These are phyloP conservation scores for Drosophila baimaii DNA, from an alignment of 1,140 invertebrate genomes.

Conservation along the genomic window DNA sequence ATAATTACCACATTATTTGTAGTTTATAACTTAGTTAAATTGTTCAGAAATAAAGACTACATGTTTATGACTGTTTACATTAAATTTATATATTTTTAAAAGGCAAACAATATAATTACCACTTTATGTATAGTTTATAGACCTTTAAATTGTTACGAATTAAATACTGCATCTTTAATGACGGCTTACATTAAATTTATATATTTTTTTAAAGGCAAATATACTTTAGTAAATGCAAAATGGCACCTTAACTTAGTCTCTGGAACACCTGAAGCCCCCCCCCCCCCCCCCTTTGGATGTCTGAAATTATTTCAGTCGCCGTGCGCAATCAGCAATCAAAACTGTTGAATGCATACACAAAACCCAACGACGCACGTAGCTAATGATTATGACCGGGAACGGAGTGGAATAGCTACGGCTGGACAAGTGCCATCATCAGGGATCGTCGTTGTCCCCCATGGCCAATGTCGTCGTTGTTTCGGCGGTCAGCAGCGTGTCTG, in stretches of 20 bases:
- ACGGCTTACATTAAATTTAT: too few species aligned
- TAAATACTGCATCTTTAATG: neutral
- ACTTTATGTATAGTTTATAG: too few species aligned
- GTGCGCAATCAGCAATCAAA: conserved; percentile 64
- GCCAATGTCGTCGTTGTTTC: conserved; percentile 13
- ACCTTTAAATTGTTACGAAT: too few species aligned
- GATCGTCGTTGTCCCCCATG: conserved; percentile 14
- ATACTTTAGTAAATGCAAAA: neutral
- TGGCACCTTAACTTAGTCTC: too few species aligned
- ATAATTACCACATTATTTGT: too few species aligned
- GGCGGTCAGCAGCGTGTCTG: conserved; percentile 45
- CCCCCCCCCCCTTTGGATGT: neutral
- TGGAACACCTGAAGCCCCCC: neutral
- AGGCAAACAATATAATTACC: too few species aligned
- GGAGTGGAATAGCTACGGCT: conserved; percentile 51
- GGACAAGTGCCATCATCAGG: conserved; percentile 51
- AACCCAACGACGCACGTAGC: conserved; percentile 64
- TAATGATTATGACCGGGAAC: conserved; percentile 67
- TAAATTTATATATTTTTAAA: neutral
- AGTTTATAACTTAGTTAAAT: too few species aligned
- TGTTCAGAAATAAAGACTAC: neutral
- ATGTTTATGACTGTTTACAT: neutral
- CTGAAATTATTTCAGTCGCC: conserved; percentile 20
- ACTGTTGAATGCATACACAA: conserved; percentile 75
- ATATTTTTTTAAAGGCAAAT: neutral